Conservation (phyloP, 2,888 invertebrate genomes). For the Idaea straminata region DNA sequence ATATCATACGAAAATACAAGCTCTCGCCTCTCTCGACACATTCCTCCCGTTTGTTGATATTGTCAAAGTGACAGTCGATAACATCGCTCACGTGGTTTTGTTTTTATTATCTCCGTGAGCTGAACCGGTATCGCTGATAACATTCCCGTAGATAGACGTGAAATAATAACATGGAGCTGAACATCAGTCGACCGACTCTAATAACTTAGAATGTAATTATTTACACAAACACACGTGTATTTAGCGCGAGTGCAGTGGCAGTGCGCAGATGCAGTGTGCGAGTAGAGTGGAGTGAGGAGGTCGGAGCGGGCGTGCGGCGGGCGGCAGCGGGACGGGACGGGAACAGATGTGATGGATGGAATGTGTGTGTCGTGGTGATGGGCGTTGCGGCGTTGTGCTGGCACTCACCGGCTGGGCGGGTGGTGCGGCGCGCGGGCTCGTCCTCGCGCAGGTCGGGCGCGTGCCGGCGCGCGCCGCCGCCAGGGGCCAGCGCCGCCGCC, state of each 20-base stretch:
- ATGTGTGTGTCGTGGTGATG: constrained; percentile 49
- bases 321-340: constrained; percentile 16
- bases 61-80: constrained; percentile 41
- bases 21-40: constrained; percentile 41
- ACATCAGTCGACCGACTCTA: constrained; percentile 14
- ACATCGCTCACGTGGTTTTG: constrained; percentile 68
- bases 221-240: constrained; percentile 61
- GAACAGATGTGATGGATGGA: constrained; percentile 15
- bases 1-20: constrained; percentile 67
- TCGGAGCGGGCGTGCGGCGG: constrained; percentile 16
- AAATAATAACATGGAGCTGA: constrained; percentile 17
- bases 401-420: constrained; percentile 84
- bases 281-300: too few species aligned
- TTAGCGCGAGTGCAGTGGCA: constrained; percentile 26
- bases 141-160: constrained; percentile 38
- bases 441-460: constrained; percentile 84
- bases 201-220: constrained; percentile 53
- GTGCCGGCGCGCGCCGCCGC: constrained; percentile 73
- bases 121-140: constrained; percentile 59
- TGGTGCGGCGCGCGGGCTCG: constrained; percentile 83
- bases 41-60: constrained; percentile 55
- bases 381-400: constrained; percentile 50
- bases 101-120: constrained; percentile 67
- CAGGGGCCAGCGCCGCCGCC: constrained; percentile 51
- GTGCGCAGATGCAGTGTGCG: constrained; percentile 23